Evolutionary conservation across 2,888 invertebrate genomes (phyloP).

Genomic region (Busseola fusca): DNA sequence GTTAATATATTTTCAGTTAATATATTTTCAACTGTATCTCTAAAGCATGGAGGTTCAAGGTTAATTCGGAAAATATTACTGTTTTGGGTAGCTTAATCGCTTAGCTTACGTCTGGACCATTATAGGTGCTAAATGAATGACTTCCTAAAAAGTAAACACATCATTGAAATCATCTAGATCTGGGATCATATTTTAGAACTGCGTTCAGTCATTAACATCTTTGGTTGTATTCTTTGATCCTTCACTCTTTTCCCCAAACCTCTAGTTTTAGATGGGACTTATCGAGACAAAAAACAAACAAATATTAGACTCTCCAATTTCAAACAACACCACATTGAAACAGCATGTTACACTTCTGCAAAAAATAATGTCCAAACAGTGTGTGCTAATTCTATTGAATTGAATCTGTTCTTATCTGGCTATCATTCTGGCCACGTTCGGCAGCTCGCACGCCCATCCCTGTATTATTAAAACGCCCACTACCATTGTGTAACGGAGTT

Average conservation of each 20-base stretch:
- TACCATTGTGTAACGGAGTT: conserved; percentile 42
- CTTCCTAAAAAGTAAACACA: background rate
- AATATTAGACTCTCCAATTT: background rate
- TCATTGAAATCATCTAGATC: background rate
- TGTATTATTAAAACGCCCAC: conserved; percentile 60
- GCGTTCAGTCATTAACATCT: background rate
- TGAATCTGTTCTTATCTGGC: conserved; percentile 26
- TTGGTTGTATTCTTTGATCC: background rate
- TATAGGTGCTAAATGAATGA: background rate
- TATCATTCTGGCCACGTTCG: conserved; percentile 55
- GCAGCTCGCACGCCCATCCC: conserved; percentile 44
- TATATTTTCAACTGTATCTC: too few relatives aligned
- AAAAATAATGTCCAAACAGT: conserved; percentile 23
- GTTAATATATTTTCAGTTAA: too few relatives aligned
- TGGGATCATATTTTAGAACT: background rate
- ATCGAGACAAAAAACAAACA: background rate
- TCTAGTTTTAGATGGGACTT: background rate
- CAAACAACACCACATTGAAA: conserved; percentile 5
- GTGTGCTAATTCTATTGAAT: conserved; percentile 49
- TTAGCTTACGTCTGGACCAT: too few relatives aligned
- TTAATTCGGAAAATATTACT: too few relatives aligned
- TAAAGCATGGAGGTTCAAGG: too few relatives aligned
- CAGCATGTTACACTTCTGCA: conserved; percentile 11
- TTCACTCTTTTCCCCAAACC: background rate
- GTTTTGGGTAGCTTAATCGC: too few relatives aligned